These are phyloP conservation scores for Caradrina kadenii DNA, from an alignment of 2,888 invertebrate genomes.

Conservation along the genomic window DNA sequence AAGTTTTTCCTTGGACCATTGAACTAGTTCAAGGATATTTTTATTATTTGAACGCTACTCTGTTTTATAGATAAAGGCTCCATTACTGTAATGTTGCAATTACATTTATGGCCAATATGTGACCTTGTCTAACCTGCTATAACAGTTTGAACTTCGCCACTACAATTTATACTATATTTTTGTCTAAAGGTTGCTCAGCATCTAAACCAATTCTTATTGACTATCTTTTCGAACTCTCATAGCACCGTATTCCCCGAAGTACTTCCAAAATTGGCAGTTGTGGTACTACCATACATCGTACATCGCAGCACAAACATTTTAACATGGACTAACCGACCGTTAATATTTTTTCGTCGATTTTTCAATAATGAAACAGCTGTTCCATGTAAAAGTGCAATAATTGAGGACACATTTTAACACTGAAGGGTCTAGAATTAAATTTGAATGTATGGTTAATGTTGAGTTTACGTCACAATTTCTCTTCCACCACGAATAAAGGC, in stretches of 20 bases:
- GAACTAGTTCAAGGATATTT: constrained; percentile 45
- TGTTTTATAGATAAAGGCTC: constrained; percentile 26
- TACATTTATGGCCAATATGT: constrained; percentile 38
- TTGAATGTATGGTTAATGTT: too few species aligned
- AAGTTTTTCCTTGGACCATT: neutral
- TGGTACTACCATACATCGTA: too few species aligned
- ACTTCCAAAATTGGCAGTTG: too few species aligned
- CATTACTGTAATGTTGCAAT: constrained; percentile 45
- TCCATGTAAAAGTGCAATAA: too few species aligned
- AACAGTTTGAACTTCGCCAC: constrained; percentile 1
- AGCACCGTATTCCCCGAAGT: too few species aligned
- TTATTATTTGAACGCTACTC: constrained; percentile 30
- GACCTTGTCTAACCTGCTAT: constrained; percentile 18
- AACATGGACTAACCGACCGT: too few species aligned
- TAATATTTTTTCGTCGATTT: too few species aligned
- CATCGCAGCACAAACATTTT: too few species aligned
- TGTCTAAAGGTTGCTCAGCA: neutral
- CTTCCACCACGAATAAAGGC: neutral
- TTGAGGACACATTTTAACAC: too few species aligned
- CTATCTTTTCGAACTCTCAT: neutral
- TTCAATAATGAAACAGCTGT: too few species aligned
- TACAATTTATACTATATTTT: neutral
- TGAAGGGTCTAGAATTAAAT: too few species aligned
- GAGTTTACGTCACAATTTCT: neutral
- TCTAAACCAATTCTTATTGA: neutral